Conservation (phyloP, 2,888 invertebrate species). For the Mesorhabditis sp. region DNA sequence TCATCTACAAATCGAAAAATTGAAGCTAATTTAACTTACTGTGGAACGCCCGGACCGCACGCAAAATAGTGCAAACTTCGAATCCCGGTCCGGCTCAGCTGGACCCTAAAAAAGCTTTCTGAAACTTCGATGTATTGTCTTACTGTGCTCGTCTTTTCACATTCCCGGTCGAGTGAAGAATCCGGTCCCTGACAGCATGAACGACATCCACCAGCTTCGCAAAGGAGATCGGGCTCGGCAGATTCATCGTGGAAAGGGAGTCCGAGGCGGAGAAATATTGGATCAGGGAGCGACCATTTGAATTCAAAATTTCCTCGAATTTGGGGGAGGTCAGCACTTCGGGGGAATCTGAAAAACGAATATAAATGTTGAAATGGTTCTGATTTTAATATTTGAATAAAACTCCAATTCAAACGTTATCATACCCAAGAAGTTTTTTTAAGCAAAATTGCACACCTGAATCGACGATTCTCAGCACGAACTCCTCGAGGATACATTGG, state of each 20-base stretch:
- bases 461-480: constrained; percentile 63
- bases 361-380: no score
- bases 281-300: constrained; percentile 12
- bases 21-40: constrained; percentile 6
- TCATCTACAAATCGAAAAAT: neutral
- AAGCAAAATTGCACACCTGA: constrained; percentile 10
- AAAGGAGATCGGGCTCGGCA: neutral
- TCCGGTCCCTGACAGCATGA: constrained; percentile 14
- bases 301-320: constrained; percentile 11
- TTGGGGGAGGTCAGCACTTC: constrained; percentile 12
- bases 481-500: constrained; percentile 83
- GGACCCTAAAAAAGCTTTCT: constrained; percentile 9
- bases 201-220: constrained; percentile 18
- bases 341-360: neutral
- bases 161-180: constrained; percentile 9
- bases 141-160: neutral
- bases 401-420: no score
- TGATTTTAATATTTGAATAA: no score
- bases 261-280: constrained; percentile 14
- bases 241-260: neutral
- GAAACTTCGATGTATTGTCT: neutral
- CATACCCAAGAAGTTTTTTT: no score
- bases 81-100: constrained; percentile 17
- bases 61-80: constrained; percentile 20
- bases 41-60: constrained; percentile 10